Conservation (phyloP, 2,888 invertebrate species). For the Poecilobothrus nobilitatus region DNA sequence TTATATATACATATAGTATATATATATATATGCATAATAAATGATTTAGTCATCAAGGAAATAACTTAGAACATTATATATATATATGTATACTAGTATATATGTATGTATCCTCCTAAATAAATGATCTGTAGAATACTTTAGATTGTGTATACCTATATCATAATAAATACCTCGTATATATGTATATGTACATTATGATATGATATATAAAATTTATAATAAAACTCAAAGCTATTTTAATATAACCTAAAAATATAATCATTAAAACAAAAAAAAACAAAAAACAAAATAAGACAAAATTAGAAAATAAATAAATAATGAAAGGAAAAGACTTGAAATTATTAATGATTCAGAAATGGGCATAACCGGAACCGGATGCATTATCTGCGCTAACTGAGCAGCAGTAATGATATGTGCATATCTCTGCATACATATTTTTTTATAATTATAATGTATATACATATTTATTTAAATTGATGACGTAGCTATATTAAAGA, state of each 20-base stretch:
- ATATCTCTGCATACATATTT: background rate
- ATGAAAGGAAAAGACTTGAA: constrained; percentile 24
- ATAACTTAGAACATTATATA: background rate
- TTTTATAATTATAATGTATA: no score
- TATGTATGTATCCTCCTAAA: background rate
- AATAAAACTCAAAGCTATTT: background rate
- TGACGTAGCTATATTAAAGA: no score
- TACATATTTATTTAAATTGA: no score
- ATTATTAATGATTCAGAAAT: constrained; percentile 26
- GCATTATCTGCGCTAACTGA: constrained; percentile 46
- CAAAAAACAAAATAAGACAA: background rate
- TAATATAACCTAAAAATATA: constrained; percentile 7
- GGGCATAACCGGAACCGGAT: constrained; percentile 47
- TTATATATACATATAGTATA: no score
- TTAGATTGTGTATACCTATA: no score
- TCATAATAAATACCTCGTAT: background rate
- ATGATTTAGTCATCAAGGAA: background rate
- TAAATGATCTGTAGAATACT: no score
- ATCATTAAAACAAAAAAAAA: constrained; percentile 1
- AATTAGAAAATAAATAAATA: constrained; percentile 34
- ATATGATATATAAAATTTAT: background rate
- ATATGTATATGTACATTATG: background rate
- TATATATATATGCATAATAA: background rate
- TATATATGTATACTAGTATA: no score
- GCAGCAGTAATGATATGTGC: constrained; percentile 20